Evolutionary conservation across 2,888 invertebrate genomes (phyloP), one percentile per base, ranked within the genome.

Genomic region (Lymantria monacha): DNA sequence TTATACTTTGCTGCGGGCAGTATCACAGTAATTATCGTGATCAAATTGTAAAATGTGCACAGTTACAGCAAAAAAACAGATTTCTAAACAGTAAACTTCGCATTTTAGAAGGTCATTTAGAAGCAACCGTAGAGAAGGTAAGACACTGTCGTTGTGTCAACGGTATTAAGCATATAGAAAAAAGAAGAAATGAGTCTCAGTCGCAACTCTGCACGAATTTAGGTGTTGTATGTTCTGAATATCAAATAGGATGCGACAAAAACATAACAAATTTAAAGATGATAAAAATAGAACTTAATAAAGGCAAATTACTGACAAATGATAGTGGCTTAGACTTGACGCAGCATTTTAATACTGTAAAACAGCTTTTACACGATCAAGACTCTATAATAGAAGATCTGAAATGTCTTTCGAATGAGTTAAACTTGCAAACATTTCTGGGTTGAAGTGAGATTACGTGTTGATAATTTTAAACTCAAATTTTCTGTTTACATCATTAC

Each of bases 321-420:
- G 22, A 44, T n/a, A 50, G 46, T 41, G 57, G 59, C 51, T 59
- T 72, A 11, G 70, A 81, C 57, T 57, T 85, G 36, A 60, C 63
- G 1, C 60, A 67, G 30, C 86, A 86, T 70, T 65, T 87, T 42
- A 55, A 63, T 31, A 67, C 77, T 7, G 74, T 85, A 0, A 74
- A 74, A 56, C 72, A 72, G 31, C 70, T 87, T 47, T 67, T 87
- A 1, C 46, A 55, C 22, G 77, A 81, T 63, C 85, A 87, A 66
- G 75, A 81, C 44, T 56, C 46, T 15, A 67, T 84, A 57, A 49
- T 85, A 22, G 58, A 65, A 49, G 76, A 81, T 57, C 65, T 85
- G 30, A 77, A 70, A 55, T 59, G 55, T 44, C 44, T 86, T 3
- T 69, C 79, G 9, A 63, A 65, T 42, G 66, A 69, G 53, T 38